These are phyloP conservation scores for Neopelma chrysocephalum DNA, from an alignment of 2,797 vertebrate species.

Conservation along the genomic window DNA sequence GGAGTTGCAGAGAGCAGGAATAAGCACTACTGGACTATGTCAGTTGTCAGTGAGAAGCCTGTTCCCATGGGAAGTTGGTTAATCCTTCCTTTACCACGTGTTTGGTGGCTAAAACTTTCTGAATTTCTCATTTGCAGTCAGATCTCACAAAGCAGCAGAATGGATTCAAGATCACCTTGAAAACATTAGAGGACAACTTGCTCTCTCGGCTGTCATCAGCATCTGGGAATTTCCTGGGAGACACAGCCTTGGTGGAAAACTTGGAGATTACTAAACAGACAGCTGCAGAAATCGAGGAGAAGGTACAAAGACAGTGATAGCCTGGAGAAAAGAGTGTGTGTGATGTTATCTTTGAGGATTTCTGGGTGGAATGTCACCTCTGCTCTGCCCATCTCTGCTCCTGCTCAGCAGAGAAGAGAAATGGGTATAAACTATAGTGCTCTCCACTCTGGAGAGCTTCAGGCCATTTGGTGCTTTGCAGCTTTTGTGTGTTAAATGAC, in stretches of 20 bases:
- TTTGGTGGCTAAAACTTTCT: neutral
- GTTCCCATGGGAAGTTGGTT: neutral
- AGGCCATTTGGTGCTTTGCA: neutral
- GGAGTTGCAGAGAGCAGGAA: neutral
- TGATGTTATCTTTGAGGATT: neutral
- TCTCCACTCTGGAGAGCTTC: neutral
- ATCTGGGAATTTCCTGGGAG: slow-evolving; percentile 92
- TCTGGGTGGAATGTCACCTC: neutral
- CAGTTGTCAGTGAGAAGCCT: neutral
- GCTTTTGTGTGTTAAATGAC: slow-evolving; percentile 14
- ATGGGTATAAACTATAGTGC: neutral
- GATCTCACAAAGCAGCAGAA: slow-evolving; percentile 94
- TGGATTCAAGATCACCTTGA: slow-evolving; percentile 96
- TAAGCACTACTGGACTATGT: neutral
- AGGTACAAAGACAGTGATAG: slow-evolving; percentile 74
- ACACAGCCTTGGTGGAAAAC: slow-evolving; percentile 91
- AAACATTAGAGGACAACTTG: slow-evolving; percentile 91
- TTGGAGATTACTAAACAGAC: slow-evolving; percentile 92
- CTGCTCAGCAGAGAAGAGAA: neutral
- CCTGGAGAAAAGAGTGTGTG: neutral
- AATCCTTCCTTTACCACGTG: neutral
- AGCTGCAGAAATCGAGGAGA: slow-evolving; percentile 88
- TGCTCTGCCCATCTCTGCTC: neutral
- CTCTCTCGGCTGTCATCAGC: slow-evolving; percentile 91
- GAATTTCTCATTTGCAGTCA: slow-evolving; percentile 77